phyloP scores from a whole-genome alignment of 1,140 invertebrate species.

The Chrysomallon squamiferum region DNA sequence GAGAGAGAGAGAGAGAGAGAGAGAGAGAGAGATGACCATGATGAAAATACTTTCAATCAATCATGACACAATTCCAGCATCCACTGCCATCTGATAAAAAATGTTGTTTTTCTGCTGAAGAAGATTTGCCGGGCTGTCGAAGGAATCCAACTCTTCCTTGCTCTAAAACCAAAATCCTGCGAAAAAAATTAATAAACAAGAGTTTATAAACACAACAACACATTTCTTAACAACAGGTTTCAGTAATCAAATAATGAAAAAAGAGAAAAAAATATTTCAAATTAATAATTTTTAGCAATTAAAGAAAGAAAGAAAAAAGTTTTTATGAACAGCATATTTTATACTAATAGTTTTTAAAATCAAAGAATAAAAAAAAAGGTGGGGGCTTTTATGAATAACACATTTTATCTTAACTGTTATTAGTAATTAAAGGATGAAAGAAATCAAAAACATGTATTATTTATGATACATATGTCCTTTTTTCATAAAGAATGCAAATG shows the following conservation, averaged over 20 bases:
- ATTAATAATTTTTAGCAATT: not conserved
- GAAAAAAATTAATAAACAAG: too few relatives aligned
- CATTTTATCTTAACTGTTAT: too few relatives aligned
- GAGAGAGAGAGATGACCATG: too few relatives aligned
- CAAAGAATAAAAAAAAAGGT: too few relatives aligned
- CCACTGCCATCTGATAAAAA: conserved; percentile 54
- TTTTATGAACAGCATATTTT: not conserved
- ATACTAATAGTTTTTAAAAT: not conserved
- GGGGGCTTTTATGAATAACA: too few relatives aligned
- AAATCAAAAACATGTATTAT: too few relatives aligned
- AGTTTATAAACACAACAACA: too few relatives aligned
- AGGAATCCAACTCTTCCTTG: conserved; percentile 71
- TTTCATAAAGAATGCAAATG: too few relatives aligned
- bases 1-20: too few relatives aligned
- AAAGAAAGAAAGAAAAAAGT: not conserved
- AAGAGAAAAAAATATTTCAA: not conserved
- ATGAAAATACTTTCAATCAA: too few relatives aligned
- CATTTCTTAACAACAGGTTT: not conserved
- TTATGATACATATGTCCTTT: too few relatives aligned
- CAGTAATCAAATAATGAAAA: not conserved
- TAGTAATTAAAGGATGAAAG: too few relatives aligned
- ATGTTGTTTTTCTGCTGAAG: conserved; percentile 43
- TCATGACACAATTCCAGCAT: conserved; percentile 34
- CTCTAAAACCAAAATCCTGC: conserved; percentile 86
- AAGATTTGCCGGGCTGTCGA: conserved; percentile 58